A percentile compares a stretch with the other conserved stretches of the same genome.
These are phyloP conservation scores for Aelia acuminata DNA, from an alignment of 2,888 invertebrate species.

Conservation along the genomic window DNA sequence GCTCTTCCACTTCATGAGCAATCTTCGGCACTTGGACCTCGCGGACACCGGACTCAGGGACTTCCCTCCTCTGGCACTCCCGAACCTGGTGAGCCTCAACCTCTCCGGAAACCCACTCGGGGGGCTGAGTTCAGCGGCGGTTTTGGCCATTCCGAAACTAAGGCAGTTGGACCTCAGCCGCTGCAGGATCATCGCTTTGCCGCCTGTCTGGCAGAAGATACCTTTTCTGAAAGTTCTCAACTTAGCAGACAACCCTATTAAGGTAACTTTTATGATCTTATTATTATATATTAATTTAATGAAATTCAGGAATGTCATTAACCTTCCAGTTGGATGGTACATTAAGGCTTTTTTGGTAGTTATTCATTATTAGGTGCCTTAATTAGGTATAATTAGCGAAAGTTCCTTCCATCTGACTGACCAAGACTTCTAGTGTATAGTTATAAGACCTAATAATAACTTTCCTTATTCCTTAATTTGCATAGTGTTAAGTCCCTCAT, in stretches of 20 bases:
- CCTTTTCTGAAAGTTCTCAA: slow-evolving; percentile 82
- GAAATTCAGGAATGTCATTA: too few relatives aligned
- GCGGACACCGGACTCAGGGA: slow-evolving; percentile 83
- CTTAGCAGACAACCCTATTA: slow-evolving; percentile 85
- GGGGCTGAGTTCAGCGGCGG: slow-evolving; percentile 78
- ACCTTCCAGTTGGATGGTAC: too few relatives aligned
- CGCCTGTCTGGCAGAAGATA: slow-evolving; percentile 82
- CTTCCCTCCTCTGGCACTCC: slow-evolving; percentile 82
- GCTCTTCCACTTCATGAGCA: slow-evolving; percentile 87
- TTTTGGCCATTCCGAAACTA: slow-evolving; percentile 74
- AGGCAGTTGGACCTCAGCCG: slow-evolving; percentile 82
- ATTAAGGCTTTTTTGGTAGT: too few relatives aligned
- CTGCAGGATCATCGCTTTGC: slow-evolving; percentile 83
- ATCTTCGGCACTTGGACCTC: slow-evolving; percentile 83
- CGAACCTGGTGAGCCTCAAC: slow-evolving; percentile 84
- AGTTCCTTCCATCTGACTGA: too few relatives aligned
- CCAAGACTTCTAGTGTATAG: too few relatives aligned
- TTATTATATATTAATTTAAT: too few relatives aligned
- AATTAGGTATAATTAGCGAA: too few relatives aligned
- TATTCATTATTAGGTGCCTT: too few relatives aligned
- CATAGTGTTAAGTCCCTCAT: too few relatives aligned
- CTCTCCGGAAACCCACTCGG: slow-evolving; percentile 83
- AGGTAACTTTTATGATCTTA: slow-evolving; percentile 69
- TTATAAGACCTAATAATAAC: too few relatives aligned
- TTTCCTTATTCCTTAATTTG: too few relatives aligned